Base-by-base conservation (phyloP, 2,113 vertebrate species). In the Syngnathoides biaculeatus region DNA sequence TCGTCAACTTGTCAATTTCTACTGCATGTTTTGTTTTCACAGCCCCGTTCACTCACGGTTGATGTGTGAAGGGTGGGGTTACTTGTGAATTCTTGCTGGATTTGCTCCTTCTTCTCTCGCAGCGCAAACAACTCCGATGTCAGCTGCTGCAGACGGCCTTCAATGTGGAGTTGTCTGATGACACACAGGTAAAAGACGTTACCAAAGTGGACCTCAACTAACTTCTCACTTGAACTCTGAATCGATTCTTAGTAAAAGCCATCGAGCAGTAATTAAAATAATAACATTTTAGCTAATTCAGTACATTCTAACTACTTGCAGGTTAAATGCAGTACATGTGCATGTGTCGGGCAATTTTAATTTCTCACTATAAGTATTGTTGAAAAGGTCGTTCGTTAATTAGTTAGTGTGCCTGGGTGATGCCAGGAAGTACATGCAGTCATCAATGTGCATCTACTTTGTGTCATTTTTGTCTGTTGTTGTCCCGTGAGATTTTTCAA, bases 131-230 rank as follows among this genome's bases (percentile, higher is more conserved):
- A 71, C 53, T 89, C 85, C 66, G 68, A 22, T 68, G 40, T 71
- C 73, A 90, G 57, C 60, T 67, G 73, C 67, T 79, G 82, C 45
- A 42, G 82, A n/a, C 71, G 81, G 13, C 67, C 65, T 59, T 73
- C 55, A 26, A 90, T 74, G 39, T 78, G 78, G 47, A 42, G 60
- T 43, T 85, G 81, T 67, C 88, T 90, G 77, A 72, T 5, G 57
- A 79, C 62, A 84, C 57, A 87, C 13, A 69, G 3, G 75, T 26
- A 60, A 12, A 57, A 57, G 26, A 56, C 8, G 53, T 56, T 55
- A 14, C 22, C 12, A 15, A 26, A 48, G 7, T 24, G 24, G 10
- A 30, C 12, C 55, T 30, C 13, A 30, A 17, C 27, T 3, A 57
- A 57, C 8, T 13, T 11, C 20, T n/a, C 48, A 22, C 48, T 52